Evolutionary conservation across 2,888 invertebrate genomes (phyloP), one percentile per base, ranked within the genome.

Genomic region (Drosophila quinaria): DNA sequence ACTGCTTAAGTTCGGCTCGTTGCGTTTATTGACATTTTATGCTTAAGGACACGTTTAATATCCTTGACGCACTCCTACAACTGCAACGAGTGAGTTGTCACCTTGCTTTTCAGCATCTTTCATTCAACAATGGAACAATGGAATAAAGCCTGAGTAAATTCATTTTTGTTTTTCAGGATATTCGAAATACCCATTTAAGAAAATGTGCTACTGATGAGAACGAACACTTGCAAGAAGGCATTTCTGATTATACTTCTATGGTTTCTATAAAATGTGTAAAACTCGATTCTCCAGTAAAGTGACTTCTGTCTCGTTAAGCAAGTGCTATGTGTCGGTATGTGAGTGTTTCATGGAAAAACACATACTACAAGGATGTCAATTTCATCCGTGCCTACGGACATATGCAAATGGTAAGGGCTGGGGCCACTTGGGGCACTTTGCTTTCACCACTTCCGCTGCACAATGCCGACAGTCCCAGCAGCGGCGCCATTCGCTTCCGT

Each of bases 31-130:
- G 89, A 84, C 89, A 81, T 80, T 87, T 80, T 81, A 72, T 81
- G 89, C 87, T 87, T 78, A 78, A 86, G 89, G 87, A 87, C 81
- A 87, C 76, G 78, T 80, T 86, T 87, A 84, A 81, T 87, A 82
- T 86, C 78, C 74, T 74, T 69, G 31, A 50, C 54, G 64, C 61
- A 46, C 59, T 51, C 15, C 58, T 58, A 39, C 35, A 58, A 39
- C 19, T 42, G 42, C 41, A 55, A 11, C 41, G 59, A 31, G 10
- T 49, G 47, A 17, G 19, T 11, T 35, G 19, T 42, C 33, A 35
- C 42, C 19, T 50, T 50, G 31, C 31, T 17, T 11, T 15, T 49
- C 17, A 11, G 31, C 49, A 8, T 33, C 17, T 31, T 17, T 17
- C 42, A 11, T 33, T 55, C 33, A 33, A 55, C 44, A 55, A 33